Conservation (phyloP, 2,113 vertebrate species). For the Melospiza georgiana region DNA sequence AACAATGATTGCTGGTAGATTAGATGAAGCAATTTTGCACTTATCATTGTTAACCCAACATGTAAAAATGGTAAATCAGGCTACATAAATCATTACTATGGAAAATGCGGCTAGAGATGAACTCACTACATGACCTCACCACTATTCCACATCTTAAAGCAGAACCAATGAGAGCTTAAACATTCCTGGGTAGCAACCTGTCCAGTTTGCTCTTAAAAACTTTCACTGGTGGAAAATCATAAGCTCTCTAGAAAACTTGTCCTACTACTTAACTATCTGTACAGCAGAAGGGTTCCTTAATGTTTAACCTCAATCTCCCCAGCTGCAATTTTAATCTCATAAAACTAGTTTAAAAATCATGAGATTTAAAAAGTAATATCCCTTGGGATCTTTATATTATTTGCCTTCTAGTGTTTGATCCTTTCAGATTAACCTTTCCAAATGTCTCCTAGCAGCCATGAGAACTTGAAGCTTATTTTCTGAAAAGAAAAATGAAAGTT, state of each 20-base stretch:
- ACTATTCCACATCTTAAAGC: background rate
- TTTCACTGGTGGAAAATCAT: background rate
- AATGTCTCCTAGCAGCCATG: slow-evolving; percentile 28
- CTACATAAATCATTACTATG: background rate
- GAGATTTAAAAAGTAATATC: slow-evolving; percentile 43
- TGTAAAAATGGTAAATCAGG: background rate
- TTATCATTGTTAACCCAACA: background rate
- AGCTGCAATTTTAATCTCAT: slow-evolving; percentile 34
- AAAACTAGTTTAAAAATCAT: slow-evolving; percentile 42
- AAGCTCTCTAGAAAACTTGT: background rate
- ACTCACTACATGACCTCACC: background rate
- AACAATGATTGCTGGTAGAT: background rate
- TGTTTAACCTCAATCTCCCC: slow-evolving; percentile 25
- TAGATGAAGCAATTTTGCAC: background rate
- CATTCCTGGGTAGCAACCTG: background rate
- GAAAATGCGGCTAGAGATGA: background rate
- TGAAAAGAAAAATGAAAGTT: background rate
- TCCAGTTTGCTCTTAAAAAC: background rate
- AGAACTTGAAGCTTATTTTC: slow-evolving; percentile 14
- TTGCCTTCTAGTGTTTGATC: slow-evolving; percentile 42
- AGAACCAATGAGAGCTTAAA: background rate
- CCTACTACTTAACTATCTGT: background rate
- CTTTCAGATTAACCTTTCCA: slow-evolving; percentile 58
- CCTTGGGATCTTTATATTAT: slow-evolving; percentile 19
- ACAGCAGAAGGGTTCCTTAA: background rate